Evolutionary conservation across 92 coral and sea anemone species (phyloP).

Genomic region (Metridium senile): DNA sequence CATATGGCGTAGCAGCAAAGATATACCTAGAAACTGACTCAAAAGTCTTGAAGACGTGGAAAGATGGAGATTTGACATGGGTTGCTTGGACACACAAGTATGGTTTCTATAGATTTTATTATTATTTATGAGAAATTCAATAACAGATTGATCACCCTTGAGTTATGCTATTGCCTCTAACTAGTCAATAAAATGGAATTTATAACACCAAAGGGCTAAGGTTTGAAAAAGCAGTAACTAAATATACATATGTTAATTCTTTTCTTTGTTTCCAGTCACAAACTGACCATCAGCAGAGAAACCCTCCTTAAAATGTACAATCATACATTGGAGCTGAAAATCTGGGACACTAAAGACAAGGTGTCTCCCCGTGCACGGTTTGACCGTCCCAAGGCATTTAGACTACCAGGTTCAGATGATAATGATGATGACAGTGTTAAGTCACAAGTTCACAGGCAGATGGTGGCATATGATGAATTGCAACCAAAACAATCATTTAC

Average conservation of each 20-base stretch:
- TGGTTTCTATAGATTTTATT: not conserved
- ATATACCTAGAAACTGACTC: slow-evolving; percentile 92
- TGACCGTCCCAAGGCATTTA: slow-evolving; percentile 96
- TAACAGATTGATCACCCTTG: too few relatives aligned
- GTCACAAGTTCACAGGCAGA: slow-evolving; percentile 77
- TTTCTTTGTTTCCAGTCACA: slow-evolving; percentile 44
- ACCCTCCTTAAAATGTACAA: slow-evolving; percentile 71
- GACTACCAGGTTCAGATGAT: slow-evolving; percentile 82
- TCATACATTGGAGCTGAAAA: slow-evolving; percentile 77
- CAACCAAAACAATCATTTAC: slow-evolving; percentile 78
- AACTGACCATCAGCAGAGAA: slow-evolving; percentile 73
- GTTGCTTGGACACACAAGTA: slow-evolving; percentile 98
- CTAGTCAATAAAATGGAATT: too few relatives aligned
- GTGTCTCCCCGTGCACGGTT: slow-evolving; percentile 98
- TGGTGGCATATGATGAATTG: slow-evolving; percentile 52
- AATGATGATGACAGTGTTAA: slow-evolving; percentile 72
- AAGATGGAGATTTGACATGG: slow-evolving; percentile 85
- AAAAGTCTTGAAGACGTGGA: slow-evolving; percentile 93
- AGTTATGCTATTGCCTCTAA: too few relatives aligned
- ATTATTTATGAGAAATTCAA: too few relatives aligned
- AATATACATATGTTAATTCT: too few relatives aligned
- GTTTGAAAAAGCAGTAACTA: too few relatives aligned
- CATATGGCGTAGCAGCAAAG: slow-evolving; percentile 97
- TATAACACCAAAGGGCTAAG: too few relatives aligned
- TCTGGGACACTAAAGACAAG: slow-evolving; percentile 97